phyloP scores from a whole-genome alignment of 1,140 invertebrate species.

The Bombus haemorrhoidalis region DNA sequence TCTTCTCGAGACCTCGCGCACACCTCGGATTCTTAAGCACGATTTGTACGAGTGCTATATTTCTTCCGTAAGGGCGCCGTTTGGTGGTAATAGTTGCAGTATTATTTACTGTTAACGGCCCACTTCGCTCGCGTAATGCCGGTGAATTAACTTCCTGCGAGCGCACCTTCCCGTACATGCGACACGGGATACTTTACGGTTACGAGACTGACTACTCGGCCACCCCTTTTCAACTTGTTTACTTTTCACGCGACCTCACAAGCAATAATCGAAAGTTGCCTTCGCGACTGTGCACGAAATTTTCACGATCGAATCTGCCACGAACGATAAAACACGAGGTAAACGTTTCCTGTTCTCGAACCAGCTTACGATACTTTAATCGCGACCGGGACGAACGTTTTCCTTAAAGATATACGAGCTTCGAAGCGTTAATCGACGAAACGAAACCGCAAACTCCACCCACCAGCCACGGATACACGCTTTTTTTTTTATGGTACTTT shows the following conservation, averaged over 20 bases:
- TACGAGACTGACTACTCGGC: background rate
- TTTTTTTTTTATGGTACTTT: slow-evolving; percentile 62
- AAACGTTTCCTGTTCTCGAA: background rate
- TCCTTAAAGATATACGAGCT: slow-evolving; percentile 1
- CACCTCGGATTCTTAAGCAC: slow-evolving; percentile 51
- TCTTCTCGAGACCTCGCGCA: background rate
- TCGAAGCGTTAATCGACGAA: slow-evolving; percentile 21
- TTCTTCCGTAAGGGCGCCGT: slow-evolving; percentile 58
- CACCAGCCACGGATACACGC: background rate
- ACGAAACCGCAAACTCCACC: background rate
- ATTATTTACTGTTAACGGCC: slow-evolving; percentile 77
- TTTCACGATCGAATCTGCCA: background rate
- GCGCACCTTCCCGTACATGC: slow-evolving; percentile 65
- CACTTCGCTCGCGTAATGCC: slow-evolving; percentile 67
- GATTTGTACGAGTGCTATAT: slow-evolving; percentile 66
- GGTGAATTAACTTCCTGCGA: slow-evolving; percentile 73
- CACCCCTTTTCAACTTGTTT: slow-evolving; percentile 67
- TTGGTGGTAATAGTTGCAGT: slow-evolving; percentile 71
- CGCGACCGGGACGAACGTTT: background rate
- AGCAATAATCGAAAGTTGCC: no score
- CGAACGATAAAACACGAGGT: background rate
- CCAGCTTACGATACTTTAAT: slow-evolving; percentile 14
- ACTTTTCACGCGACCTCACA: slow-evolving; percentile 33
- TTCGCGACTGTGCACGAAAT: no score
- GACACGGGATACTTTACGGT: slow-evolving; percentile 66